phyloP scores from a whole-genome alignment of 1,140 invertebrate species.

The Nomia melanderi region DNA sequence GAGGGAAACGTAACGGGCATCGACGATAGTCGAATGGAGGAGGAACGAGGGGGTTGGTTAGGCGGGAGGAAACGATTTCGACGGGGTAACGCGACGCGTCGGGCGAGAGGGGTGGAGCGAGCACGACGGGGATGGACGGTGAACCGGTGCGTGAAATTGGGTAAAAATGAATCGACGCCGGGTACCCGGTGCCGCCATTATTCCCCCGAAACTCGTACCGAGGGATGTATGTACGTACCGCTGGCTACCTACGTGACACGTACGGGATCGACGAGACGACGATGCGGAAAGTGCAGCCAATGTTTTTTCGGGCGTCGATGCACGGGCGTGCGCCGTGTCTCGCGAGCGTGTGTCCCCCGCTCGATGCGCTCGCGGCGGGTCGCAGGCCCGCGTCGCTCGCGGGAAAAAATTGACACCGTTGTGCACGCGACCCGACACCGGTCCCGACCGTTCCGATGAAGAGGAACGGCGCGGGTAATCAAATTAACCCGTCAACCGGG shows the following conservation, averaged over 20 bases:
- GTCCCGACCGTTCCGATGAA: neutral
- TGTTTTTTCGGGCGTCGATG: constrained; percentile 17
- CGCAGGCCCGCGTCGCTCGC: neutral
- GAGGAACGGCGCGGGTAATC: neutral
- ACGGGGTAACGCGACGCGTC: neutral
- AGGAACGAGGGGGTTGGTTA: neutral
- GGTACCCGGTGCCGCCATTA: constrained; percentile 44
- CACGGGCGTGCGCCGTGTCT: neutral
- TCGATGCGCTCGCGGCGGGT: neutral
- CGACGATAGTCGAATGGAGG: neutral
- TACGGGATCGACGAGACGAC: constrained; percentile 33
- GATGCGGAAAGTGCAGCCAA: constrained; percentile 31
- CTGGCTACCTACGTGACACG: constrained; percentile 20
- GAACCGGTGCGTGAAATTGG: constrained; percentile 68
- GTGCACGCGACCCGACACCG: neutral
- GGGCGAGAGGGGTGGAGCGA: neutral
- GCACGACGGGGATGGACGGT: constrained; percentile 18
- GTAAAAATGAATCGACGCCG: constrained; percentile 60
- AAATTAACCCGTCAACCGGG: neutral
- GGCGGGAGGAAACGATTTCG: constrained; percentile 2
- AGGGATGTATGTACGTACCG: constrained; percentile 8
- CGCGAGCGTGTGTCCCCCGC: too few relatives aligned
- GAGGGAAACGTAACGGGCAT: neutral
- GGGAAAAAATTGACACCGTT: constrained; percentile 3
- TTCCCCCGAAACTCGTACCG: constrained; percentile 39